phyloP scores from a whole-genome alignment of 2,797 vertebrate species.

The Sebastiscus albofasciatus region DNA sequence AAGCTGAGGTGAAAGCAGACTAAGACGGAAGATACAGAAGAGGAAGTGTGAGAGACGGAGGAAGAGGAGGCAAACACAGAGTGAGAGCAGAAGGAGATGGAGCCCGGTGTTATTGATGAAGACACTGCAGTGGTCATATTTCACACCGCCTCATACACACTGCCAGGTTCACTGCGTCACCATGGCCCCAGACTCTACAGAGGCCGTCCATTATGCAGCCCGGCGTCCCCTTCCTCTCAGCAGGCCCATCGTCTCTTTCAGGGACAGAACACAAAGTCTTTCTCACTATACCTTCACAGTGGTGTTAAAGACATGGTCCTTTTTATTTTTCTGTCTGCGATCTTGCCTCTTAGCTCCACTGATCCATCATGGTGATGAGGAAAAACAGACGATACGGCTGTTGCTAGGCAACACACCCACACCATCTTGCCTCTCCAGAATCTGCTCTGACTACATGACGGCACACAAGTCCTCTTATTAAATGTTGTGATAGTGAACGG shows the following conservation, averaged over 20 bases:
- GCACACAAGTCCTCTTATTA: slow-evolving; percentile 8
- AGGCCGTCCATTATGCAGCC: slow-evolving; percentile 10
- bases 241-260: background rate
- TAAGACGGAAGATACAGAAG: background rate
- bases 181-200: slow-evolving; percentile 9
- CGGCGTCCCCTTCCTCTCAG: background rate
- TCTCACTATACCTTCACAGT: background rate
- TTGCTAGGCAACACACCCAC: slow-evolving; percentile 82
- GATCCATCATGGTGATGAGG: slow-evolving; percentile 49
- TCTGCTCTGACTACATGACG: slow-evolving; percentile 15
- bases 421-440: slow-evolving; percentile 50
- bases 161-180: slow-evolving; percentile 37
- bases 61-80: background rate
- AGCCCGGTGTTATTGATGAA: slow-evolving; percentile 36
- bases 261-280: background rate
- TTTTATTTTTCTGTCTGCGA: slow-evolving; percentile 26
- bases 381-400: slow-evolving; percentile 57
- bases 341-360: slow-evolving; percentile 33
- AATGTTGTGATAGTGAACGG: slow-evolving; percentile 17
- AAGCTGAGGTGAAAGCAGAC: background rate
- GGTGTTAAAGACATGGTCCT: background rate
- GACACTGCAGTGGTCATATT: slow-evolving; percentile 64
- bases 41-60: background rate
- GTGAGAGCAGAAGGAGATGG: background rate
- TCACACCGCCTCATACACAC: slow-evolving; percentile 23